Evolutionary conservation across 2,888 invertebrate genomes (phyloP), one percentile per base, ranked within the genome.

Genomic region (Ophioninae sp.): DNA sequence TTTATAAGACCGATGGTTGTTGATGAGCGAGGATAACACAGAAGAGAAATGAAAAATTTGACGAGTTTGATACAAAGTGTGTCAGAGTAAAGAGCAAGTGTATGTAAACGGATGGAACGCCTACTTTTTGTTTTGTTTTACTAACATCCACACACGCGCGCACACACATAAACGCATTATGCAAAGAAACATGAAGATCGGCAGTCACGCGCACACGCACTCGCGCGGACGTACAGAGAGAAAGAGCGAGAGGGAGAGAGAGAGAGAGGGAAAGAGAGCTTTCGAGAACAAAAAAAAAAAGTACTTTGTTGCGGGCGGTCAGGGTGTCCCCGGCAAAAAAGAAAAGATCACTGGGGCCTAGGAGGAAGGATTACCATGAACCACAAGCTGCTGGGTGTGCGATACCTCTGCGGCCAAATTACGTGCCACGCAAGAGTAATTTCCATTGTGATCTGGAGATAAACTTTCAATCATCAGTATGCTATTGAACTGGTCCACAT

Each of bases 401-500:
- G 95, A 95, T 93, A 96, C 95, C 93, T 96, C 95, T 87, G 96
- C 96, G 83, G 96, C 96, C 89, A 95, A 94, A 93, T 96, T 96
- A 89, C 95, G 94, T 88, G 95, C 96, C 90, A 95, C 95, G 93
- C 96, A 96, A 85, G 96, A 95, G 93, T 96, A 96, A 93, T 96
- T 96, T 93, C 97, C 96, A 88, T 96, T 96, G 93, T 96, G 96
- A 93, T 96, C 95, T 90, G 95, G 95, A 89, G 95, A 95, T 90
- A 96, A 94, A 93, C 95, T 95, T 93, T 96, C 96, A 92, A 96
- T 96, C 93, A 96, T 95, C 93, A 96, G 94, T 93, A 96, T 95
- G 94, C 95, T 96, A 94, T 95, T 96, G 94, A 95, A 96, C 92
- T 95, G 95, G 93, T 96, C 96, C 93, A 96, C 95, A 93, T 95